Evolutionary conservation across 2,113 vertebrate genomes (phyloP).

Genomic region (Sinocyclocheilus grahami): DNA sequence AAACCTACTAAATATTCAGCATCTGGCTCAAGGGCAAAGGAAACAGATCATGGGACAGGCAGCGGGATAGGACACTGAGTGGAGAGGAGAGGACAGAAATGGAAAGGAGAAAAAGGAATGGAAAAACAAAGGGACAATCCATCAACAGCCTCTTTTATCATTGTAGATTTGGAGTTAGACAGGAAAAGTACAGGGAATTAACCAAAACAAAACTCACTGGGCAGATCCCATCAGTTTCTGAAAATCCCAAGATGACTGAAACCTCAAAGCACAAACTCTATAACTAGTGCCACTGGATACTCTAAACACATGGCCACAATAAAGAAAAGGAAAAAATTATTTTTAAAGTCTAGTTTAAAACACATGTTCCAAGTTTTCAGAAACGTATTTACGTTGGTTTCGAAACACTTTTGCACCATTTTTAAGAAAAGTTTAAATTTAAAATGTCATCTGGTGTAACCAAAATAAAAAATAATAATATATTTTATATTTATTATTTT

Average conservation of each 20-base stretch:
- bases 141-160: conserved; percentile 13
- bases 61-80: neutral
- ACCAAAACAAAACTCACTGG: neutral
- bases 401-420: neutral
- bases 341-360: neutral
- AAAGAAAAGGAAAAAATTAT: neutral
- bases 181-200: conserved; percentile 12
- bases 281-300: conserved; percentile 6
- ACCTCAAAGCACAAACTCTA: neutral
- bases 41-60: conserved; percentile 20
- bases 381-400: neutral
- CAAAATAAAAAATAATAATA: too few relatives aligned
- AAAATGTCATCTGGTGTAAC: too few relatives aligned
- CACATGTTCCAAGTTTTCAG: neutral
- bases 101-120: neutral
- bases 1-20: conserved; percentile 34
- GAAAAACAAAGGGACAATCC: conserved; percentile 19
- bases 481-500: too few relatives aligned
- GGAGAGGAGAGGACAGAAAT: neutral
- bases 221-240: neutral
- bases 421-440: neutral
- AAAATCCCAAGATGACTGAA: neutral
- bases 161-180: neutral
- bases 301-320: conserved; percentile 18
- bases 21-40: conserved; percentile 33